Conservation (phyloP, 2,113 vertebrate genomes). For the Cephalopterus ornatus region DNA sequence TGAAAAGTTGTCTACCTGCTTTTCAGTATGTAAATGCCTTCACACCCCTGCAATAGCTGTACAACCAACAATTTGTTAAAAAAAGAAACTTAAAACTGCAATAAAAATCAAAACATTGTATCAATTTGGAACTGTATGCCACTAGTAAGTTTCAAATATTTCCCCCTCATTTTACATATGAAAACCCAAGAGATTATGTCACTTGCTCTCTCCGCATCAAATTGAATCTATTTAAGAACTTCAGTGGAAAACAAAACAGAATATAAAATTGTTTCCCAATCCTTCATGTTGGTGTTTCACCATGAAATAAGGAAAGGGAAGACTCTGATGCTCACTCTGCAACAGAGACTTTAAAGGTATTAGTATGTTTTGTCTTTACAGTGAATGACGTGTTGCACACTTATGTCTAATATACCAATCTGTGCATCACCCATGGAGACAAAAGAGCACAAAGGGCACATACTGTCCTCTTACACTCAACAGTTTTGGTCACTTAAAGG, state of each 20-base stretch:
- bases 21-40: not conserved
- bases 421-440: not conserved
- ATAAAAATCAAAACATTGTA: not conserved
- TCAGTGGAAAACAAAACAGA: not conserved
- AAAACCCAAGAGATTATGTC: not conserved
- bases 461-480: not conserved
- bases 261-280: not conserved
- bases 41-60: not conserved
- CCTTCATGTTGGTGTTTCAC: fast-evolving
- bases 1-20: not conserved
- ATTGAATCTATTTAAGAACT: not conserved
- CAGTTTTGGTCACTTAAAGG: not conserved
- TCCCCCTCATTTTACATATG: not conserved
- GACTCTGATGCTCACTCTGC: not conserved
- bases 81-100: not conserved
- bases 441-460: not conserved
- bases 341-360: not conserved
- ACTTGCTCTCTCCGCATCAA: not conserved
- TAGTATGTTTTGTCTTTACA: not conserved
- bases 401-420: not conserved
- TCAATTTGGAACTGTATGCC: not conserved
- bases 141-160: not conserved
- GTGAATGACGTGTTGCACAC: not conserved
- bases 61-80: not conserved
- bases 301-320: not conserved